Percentiles rank a stretch among this genome's conserved stretches.
Evolutionary conservation across 2,113 vertebrate genomes (phyloP).

Genomic region (Colius striatus): DNA sequence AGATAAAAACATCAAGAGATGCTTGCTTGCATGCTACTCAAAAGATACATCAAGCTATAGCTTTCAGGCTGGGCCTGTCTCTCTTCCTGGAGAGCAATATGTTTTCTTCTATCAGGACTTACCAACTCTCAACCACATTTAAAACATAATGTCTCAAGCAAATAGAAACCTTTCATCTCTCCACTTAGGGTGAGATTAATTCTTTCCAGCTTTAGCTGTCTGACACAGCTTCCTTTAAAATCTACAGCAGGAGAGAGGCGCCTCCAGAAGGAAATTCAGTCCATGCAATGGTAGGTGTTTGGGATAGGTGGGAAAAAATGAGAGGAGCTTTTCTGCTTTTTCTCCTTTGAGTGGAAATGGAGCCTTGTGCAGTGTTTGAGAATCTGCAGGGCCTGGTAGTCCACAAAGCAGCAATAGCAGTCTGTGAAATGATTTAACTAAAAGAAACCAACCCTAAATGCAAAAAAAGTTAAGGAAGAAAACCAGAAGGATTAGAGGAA

Average conservation of each 20-base stretch:
- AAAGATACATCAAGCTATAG: not conserved
- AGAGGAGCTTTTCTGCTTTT: not conserved
- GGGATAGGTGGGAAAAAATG: not conserved
- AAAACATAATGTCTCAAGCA: not conserved
- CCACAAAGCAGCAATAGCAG: not conserved
- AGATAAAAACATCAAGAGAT: not conserved
- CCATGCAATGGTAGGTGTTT: not conserved
- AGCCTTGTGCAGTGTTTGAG: not conserved
- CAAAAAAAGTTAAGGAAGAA: not conserved
- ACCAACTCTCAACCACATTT: slow-evolving; percentile 48
- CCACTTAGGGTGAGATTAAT: slow-evolving; percentile 9
- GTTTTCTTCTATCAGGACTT: slow-evolving; percentile 36
- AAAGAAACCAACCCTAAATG: not conserved
- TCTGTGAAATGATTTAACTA: not conserved
- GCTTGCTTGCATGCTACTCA: not conserved
- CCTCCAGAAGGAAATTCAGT: not conserved
- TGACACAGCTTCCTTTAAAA: not conserved
- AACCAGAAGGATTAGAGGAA: not conserved
- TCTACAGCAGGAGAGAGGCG: not conserved
- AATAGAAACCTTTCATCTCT: slow-evolving; percentile 45
- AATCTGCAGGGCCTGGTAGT: not conserved
- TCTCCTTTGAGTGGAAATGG: not conserved
- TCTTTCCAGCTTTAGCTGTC: slow-evolving; percentile 33
- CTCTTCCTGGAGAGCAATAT: not conserved
- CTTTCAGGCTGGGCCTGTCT: not conserved